These are phyloP conservation scores for Melinaea menophilus DNA, from an alignment of 2,888 invertebrate genomes.

Conservation along the genomic window DNA sequence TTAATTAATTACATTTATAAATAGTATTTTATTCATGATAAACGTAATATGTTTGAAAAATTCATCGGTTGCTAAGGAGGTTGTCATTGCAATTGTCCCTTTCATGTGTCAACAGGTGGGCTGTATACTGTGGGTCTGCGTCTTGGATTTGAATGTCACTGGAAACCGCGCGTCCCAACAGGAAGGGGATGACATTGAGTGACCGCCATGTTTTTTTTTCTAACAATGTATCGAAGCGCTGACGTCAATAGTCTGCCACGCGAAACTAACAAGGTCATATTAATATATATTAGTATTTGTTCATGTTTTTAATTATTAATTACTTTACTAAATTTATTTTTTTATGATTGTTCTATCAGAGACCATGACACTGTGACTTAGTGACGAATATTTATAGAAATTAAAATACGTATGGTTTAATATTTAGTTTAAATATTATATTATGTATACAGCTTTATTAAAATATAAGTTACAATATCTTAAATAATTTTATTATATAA, in stretches of 20 bases:
- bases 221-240: slow-evolving; percentile 59
- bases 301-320: neutral
- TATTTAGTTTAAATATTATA: too few species aligned
- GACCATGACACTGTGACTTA: too few species aligned
- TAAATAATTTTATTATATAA: too few species aligned
- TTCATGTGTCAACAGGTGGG: slow-evolving; percentile 2
- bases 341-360: too few species aligned
- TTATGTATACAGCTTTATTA: too few species aligned
- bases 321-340: neutral
- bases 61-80: neutral
- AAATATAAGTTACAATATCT: too few species aligned
- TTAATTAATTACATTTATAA: neutral
- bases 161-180: slow-evolving; percentile 55
- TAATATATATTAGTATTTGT: slow-evolving; percentile 33
- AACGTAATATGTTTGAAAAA: neutral
- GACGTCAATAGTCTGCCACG: slow-evolving; percentile 52
- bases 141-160: slow-evolving; percentile 12
- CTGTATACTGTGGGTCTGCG: slow-evolving; percentile 5
- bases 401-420: too few species aligned
- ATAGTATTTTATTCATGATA: neutral
- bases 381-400: too few species aligned
- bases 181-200: slow-evolving; percentile 70
- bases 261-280: slow-evolving; percentile 50
- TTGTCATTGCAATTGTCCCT: slow-evolving; percentile 2
- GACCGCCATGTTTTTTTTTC: slow-evolving; percentile 63